These are phyloP conservation scores for Limnephilus lunatus DNA, from an alignment of 2,888 invertebrate genomes.

Conservation along the genomic window DNA sequence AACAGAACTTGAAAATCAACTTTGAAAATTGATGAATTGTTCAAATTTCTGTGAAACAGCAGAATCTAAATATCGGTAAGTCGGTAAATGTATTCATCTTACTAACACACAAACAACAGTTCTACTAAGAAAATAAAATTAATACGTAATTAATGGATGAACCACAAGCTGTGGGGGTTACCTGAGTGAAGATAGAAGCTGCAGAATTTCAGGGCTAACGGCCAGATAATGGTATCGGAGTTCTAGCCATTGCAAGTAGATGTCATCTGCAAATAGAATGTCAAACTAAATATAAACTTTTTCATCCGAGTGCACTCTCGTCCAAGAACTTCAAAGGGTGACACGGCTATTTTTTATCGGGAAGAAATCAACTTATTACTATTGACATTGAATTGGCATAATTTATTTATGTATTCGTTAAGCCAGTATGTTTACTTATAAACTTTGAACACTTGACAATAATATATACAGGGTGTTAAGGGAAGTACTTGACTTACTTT, in stretches of 20 bases:
- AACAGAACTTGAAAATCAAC: no score
- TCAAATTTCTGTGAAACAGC: no score
- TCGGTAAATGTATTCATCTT: no score
- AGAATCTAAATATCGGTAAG: no score
- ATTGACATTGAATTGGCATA: neutral
- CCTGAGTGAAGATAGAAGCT: conserved; percentile 83
- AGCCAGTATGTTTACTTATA: neutral
- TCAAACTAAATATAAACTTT: conserved; percentile 25
- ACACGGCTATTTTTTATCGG: neutral
- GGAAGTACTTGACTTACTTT: no score
- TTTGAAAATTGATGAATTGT: no score
- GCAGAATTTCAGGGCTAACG: conserved; percentile 82
- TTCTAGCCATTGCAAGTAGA: conserved; percentile 88
- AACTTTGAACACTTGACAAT: no score
- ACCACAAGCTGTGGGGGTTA: conserved; percentile 67
- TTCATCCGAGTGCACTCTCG: neutral
- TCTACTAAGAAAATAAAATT: no score
- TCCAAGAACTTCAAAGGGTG: neutral
- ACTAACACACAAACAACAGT: no score
- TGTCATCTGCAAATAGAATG: conserved; percentile 76
- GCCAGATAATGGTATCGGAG: conserved; percentile 87
- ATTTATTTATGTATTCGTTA: neutral
- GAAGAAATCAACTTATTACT: neutral
- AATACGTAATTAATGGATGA: neutral
- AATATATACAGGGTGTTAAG: no score